A percentile compares a stretch with the other conserved stretches of the same genome.
phyloP scores from a whole-genome alignment of 2,888 invertebrate genomes.

The Drosophila paucipuncta region DNA sequence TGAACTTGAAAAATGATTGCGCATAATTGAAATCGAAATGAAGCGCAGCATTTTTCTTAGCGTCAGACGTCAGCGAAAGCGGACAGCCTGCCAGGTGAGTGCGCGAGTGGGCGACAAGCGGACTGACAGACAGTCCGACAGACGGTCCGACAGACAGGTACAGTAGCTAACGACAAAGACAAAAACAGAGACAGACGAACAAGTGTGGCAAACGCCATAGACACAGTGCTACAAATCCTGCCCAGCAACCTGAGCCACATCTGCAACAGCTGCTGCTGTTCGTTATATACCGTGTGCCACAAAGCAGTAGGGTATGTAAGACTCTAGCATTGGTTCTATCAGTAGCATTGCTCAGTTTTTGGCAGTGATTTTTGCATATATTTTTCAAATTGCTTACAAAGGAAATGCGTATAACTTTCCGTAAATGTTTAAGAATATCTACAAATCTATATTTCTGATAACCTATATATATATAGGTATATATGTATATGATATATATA shows the following conservation, averaged over 20 bases:
- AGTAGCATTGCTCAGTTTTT: background rate
- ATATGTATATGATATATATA: no score
- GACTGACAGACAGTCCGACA: background rate
- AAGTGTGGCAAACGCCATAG: constrained; percentile 13
- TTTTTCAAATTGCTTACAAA: background rate
- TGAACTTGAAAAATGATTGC: constrained; percentile 79
- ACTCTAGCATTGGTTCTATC: background rate
- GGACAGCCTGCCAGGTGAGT: background rate
- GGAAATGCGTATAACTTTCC: background rate
- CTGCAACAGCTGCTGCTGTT: constrained; percentile 40
- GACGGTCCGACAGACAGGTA: constrained; percentile 3
- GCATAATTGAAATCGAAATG: constrained; percentile 80
- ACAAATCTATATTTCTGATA: background rate
- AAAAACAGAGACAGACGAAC: background rate
- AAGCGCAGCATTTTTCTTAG: constrained; percentile 67
- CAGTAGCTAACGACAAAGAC: constrained; percentile 10
- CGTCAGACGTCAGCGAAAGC: constrained; percentile 38
- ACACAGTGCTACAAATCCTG: constrained; percentile 22
- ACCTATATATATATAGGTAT: background rate
- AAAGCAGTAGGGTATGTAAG: background rate
- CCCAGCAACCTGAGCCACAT: constrained; percentile 34
- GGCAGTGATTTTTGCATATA: background rate
- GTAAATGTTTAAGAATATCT: background rate
- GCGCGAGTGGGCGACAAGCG: background rate
- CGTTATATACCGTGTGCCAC: constrained; percentile 28